Evolutionary conservation across 2,113 vertebrate species (phyloP).

Genomic region (Typhlomys cinereus): DNA sequence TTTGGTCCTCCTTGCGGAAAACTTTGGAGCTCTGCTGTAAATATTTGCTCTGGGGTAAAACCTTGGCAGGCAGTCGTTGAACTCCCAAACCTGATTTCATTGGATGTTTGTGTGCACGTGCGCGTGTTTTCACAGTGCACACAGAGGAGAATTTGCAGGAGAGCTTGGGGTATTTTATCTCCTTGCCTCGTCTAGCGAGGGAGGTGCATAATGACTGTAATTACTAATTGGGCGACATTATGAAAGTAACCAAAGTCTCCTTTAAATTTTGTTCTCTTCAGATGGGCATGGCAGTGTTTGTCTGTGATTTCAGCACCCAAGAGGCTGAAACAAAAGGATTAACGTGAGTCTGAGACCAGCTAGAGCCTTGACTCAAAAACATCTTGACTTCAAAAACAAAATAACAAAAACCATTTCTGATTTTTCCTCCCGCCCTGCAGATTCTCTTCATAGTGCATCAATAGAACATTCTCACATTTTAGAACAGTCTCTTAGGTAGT

Average conservation of each 20-base stretch:
- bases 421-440: background rate
- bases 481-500: background rate
- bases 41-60: constrained; percentile 74
- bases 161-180: constrained; percentile 2
- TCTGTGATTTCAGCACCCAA: background rate
- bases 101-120: constrained; percentile 1
- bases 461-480: background rate
- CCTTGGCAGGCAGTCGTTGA: constrained; percentile 44
- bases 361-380: background rate
- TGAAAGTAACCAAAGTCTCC: constrained; percentile 60
- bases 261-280: constrained; percentile 38
- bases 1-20: constrained; percentile 61
- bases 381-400: too few relatives aligned
- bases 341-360: background rate
- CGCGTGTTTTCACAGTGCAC: constrained; percentile 11
- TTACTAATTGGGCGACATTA: constrained; percentile 56
- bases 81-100: constrained; percentile 33
- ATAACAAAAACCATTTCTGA: background rate
- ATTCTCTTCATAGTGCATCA: background rate
- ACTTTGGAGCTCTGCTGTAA: constrained; percentile 62
- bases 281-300: too few relatives aligned
- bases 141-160: background rate
- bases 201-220: constrained; percentile 47
- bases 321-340: background rate
- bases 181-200: constrained; percentile 2